Conservation (phyloP, 2,113 vertebrate genomes). For the Macroglossus sobrinus region DNA sequence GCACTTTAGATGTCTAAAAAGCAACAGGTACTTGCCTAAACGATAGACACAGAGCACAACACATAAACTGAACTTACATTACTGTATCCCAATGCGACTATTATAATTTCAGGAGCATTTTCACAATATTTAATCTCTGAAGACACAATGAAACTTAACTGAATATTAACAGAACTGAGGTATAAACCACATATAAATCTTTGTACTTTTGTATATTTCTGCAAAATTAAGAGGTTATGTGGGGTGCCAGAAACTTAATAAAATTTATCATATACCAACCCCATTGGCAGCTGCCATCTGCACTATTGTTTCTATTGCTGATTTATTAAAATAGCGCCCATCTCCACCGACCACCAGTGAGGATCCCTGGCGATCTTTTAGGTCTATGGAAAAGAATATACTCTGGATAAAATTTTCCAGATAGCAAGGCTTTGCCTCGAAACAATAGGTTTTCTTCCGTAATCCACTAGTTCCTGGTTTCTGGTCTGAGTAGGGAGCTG, state of each 20-base stretch:
- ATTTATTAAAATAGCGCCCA: slow-evolving; percentile 94
- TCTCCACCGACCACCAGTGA: slow-evolving; percentile 96
- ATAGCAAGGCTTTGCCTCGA: slow-evolving; percentile 92
- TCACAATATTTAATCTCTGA: background rate
- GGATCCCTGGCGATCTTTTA: slow-evolving; percentile 95
- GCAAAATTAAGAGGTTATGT: slow-evolving; percentile 34
- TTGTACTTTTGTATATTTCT: background rate
- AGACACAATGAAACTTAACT: background rate
- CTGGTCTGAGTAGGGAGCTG: slow-evolving; percentile 92
- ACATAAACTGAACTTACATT: background rate
- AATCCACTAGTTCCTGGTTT: slow-evolving; percentile 90
- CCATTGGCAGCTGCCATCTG: slow-evolving; percentile 99
- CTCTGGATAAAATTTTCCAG: slow-evolving; percentile 97
- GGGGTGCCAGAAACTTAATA: slow-evolving; percentile 57
- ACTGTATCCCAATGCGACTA: background rate
- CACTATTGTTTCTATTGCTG: slow-evolving; percentile 91
- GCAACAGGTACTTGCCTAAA: slow-evolving; percentile 32
- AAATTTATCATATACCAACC: slow-evolving; percentile 88
- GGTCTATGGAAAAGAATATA: slow-evolving; percentile 95
- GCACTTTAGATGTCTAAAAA: background rate
- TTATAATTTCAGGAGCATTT: background rate
- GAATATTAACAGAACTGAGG: background rate
- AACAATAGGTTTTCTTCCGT: slow-evolving; percentile 89
- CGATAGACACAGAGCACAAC: background rate
- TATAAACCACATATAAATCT: background rate